Base-by-base conservation (phyloP, 2,113 vertebrate genomes). In the Myodes glareolus region DNA sequence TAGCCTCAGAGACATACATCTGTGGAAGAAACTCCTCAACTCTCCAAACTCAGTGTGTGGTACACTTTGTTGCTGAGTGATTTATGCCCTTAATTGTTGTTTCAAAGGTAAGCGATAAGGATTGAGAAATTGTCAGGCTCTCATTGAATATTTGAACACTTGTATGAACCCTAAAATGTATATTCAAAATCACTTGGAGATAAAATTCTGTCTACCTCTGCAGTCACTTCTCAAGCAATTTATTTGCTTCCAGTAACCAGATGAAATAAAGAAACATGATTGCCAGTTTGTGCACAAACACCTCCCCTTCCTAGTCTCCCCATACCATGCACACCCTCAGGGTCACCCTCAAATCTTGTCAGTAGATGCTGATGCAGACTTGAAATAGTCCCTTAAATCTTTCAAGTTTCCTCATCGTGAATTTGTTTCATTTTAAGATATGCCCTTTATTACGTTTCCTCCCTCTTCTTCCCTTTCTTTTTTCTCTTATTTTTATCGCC, bases 31-130 rank as follows among this genome's bases (percentile, higher is more conserved):
- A 13, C 2, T 80, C 42, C 85, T 50, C 42, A n/a, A n/a, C 17
- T 88, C 47, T 85, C 61, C 70, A 61, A 61, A 77, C 91, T 75
- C 88, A 17, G 50, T 50, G 13, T 19, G 3, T 31, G 73, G 70
- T 25, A 78, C 52, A 45, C n/a, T 72, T 76, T 33, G 1, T 63
- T 94, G 23, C 63, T 12, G 3, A 70, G 47, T 88, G 42, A 55
- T 55, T 88, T 58, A 25, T 52, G 61, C 11, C 36, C 97, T 92
- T 70, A 47, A 36, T 77, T 73, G 19, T 47, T 68, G 36, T 65
- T 88, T 82, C 68, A 78, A 52, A 91, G 94, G 88, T 50, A 72
- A 95, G 92, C 27, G 42, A 80, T 73, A 50, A 29, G 63, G 23
- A 77, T 33, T 75, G 85, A 85, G 29, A 63, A 58, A 52, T n/a